phyloP scores from a whole-genome alignment of 2,113 vertebrate species.

The Lophotis ruficrista region DNA sequence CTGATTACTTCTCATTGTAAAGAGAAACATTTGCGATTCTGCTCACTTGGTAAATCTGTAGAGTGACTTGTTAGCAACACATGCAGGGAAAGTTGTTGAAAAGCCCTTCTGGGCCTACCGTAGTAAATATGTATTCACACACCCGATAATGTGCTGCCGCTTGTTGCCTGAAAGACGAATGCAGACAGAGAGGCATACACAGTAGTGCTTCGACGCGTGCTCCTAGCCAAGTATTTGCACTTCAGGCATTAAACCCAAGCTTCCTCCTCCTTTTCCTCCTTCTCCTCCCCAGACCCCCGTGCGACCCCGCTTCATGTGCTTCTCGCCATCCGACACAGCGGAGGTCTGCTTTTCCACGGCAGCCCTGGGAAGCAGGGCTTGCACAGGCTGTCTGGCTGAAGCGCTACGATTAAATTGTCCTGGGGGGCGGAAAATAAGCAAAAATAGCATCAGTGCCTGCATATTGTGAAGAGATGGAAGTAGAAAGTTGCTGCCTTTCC shows the following conservation, averaged over 20 bases:
- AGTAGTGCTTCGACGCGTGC: neutral
- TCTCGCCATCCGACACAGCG: neutral
- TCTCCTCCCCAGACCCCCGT: neutral
- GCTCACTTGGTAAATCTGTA: conserved; percentile 64
- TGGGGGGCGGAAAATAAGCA: neutral
- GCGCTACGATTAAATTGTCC: neutral
- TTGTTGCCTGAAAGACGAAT: conserved; percentile 25
- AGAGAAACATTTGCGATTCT: conserved; percentile 71
- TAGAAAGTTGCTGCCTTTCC: neutral
- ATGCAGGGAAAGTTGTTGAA: conserved; percentile 66
- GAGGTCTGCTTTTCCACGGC: neutral
- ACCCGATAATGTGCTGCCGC: conserved; percentile 55
- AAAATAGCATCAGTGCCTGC: neutral
- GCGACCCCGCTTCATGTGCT: accelerated
- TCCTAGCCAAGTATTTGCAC: conserved; percentile 14
- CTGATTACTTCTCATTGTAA: conserved; percentile 66
- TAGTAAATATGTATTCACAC: conserved; percentile 71
- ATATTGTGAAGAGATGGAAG: neutral
- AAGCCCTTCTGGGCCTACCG: conserved; percentile 59
- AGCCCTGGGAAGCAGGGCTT: neutral
- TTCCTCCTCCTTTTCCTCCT: too few species aligned
- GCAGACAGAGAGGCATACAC: conserved; percentile 22
- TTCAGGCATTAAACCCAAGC: neutral
- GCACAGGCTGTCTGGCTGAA: neutral
- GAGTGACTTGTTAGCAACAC: conserved; percentile 67